Base-by-base conservation (phyloP, 53 echinoderm and acorn worm species). In the Mesocentrotus franciscanus region DNA sequence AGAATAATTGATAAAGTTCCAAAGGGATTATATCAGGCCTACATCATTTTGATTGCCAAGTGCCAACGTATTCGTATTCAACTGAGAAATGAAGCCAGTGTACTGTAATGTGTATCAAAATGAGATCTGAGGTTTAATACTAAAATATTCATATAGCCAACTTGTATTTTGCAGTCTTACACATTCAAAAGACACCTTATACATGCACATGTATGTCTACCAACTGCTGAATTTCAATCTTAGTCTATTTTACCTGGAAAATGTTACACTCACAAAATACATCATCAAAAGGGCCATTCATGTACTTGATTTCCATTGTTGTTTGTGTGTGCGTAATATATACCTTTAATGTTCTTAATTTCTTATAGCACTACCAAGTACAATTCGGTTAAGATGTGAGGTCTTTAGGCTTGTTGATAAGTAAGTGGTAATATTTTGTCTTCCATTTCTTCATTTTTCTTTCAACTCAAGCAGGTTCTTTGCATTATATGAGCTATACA, bases 391-490 rank as follows among this genome's bases (percentile, higher is more conserved):
- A 68, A 5, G 22, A 18, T 68, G 9, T 22, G 68, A 68, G 68
- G 24, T 18, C 24, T 68, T 68, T 68, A 24, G 68, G 68, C 68
- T 68, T 18, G 9, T 74, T 30, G 30, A 74, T 74, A 30, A 27
- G 74, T 29, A 74, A 29, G 32, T 74, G 10, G 29, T 12, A 1
- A 74, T 74, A 74, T 74, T 27, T 10, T 74, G 74, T 74, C 74
- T 74, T 74, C 74, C 74, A 74, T 10, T 74, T 74, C 29, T 81
- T 81, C 20, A 76, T 81, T 81, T 81, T 36, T 81, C 81, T 81
- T 81, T 81, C 81, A 81, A 39, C 12, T 39, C 22, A 18, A 81
- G 81, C 81, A 22, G 81, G 36, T 81, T 81, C 42, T 39, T 17
- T 39, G 79, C 17, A 32, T 49, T 49, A 4, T 36, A 79, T 22